A percentile compares a stretch with the other conserved stretches of the same genome.
Evolutionary conservation across 2,888 invertebrate species (phyloP).

Genomic region (Tridacna gigas): DNA sequence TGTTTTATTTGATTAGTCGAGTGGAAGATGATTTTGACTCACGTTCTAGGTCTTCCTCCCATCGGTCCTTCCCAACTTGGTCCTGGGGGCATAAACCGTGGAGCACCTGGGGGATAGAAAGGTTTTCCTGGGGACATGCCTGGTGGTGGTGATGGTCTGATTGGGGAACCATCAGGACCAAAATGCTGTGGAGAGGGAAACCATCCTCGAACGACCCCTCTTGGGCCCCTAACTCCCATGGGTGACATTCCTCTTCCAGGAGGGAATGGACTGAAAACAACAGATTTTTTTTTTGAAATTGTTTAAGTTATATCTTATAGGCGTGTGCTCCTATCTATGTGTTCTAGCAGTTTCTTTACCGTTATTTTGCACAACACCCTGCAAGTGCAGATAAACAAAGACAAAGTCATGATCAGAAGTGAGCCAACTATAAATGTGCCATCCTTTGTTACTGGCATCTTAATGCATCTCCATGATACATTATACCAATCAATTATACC

Average conservation of each 20-base stretch:
- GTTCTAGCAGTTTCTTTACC: no score
- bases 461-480: no score
- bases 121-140: conserved; percentile 60
- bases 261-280: conserved; percentile 34
- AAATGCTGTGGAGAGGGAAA: conserved; percentile 60
- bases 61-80: conserved; percentile 29
- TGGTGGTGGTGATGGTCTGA: conserved; percentile 49
- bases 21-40: neutral
- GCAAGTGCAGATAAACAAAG: no score
- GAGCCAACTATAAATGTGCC: no score
- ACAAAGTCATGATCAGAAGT: no score
- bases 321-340: no score
- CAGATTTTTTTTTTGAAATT: no score
- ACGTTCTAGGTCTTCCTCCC: conserved; percentile 44
- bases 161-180: conserved; percentile 55
- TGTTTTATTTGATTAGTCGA: no score
- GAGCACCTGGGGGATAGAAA: conserved; percentile 50
- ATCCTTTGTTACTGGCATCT: no score
- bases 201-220: conserved; percentile 56
- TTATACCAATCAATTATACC: no score
- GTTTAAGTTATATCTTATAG: no score
- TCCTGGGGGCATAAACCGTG: conserved; percentile 38
- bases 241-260: conserved; percentile 56
- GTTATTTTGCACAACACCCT: no score
- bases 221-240: conserved; percentile 35